Evolutionary conservation across 1,140 invertebrate genomes (phyloP).

Genomic region (Leptopilina clavipes): DNA sequence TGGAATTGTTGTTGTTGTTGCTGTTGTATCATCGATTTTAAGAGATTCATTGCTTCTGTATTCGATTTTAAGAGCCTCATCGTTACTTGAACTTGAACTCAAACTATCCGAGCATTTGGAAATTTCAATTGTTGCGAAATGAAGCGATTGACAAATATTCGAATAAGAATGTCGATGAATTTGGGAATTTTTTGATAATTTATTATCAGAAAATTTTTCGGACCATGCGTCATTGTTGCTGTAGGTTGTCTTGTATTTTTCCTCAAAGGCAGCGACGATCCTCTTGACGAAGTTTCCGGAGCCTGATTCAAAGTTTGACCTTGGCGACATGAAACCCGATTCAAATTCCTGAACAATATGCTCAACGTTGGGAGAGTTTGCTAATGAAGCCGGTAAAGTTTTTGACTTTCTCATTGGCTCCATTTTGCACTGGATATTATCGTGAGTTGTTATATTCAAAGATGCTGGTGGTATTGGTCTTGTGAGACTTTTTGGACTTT

Average conservation of each 20-base stretch:
- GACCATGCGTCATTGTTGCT: neutral
- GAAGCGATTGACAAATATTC: neutral
- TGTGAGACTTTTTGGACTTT: neutral
- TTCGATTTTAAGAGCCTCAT: neutral
- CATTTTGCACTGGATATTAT: neutral
- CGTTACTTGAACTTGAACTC: neutral
- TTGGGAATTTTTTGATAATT: neutral
- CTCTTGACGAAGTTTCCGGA: conserved; percentile 57
- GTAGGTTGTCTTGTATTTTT: conserved; percentile 44
- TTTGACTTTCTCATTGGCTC: neutral
- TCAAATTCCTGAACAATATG: conserved; percentile 57
- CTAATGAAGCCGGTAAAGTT: conserved; percentile 21
- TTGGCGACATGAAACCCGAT: conserved; percentile 43
- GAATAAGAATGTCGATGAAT: conserved; percentile 11
- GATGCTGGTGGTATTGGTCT: neutral
- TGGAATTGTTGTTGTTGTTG: too few species aligned
- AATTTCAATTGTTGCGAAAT: neutral
- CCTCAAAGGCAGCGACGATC: conserved; percentile 59
- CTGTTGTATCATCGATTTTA: too few species aligned
- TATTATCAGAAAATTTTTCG: neutral
- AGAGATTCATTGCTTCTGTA: neutral
- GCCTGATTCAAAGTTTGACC: neutral
- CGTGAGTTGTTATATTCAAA: neutral
- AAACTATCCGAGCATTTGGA: neutral
- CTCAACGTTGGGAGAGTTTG: conserved; percentile 42